Base-by-base conservation (phyloP, 2,797 vertebrate genomes). In the Jordanella pulchra region DNA sequence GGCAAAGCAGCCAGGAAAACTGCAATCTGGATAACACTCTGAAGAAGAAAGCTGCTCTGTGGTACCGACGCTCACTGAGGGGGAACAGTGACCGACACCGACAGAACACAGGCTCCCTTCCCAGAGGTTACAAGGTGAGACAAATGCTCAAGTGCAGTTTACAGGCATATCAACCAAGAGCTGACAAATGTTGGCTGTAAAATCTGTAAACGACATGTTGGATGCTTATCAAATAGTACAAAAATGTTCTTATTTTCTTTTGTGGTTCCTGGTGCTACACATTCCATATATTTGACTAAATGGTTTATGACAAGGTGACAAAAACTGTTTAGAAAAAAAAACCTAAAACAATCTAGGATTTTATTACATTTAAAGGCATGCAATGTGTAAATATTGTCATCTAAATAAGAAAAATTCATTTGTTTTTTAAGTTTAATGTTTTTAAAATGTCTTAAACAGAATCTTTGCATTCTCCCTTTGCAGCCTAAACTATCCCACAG, bases 61-160 rank as follows among this genome's bases (percentile, higher is more conserved):
- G 92, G 91, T 89, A 91, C 89, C 71, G 89, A n/a, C 86, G 87
- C 32, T 89, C 87, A 4, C 66, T 92, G 35, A 91, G 76, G 79
- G 90, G 86, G 11, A 83, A 9, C 60, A 76, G 56, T 54, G 89
- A 89, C 44, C 85, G 93, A 72, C 89, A 89, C 76, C 78, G 85
- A 21, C 93, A 93, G 78, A 93, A 51, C 7, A 71, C 84, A 28
- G 92, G 87, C 23, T 94, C 94, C 0, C 78, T 95, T 86, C 88
- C 95, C 50, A 90, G 93, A 1, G 91, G 85, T 7, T 89, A 77
- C 81, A 95, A 94, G 96, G 97, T 98, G 92, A 69, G 92, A 77
- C 50, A 55, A 42, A 5, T 44, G 69, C 47, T 44, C 12, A 47
- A 21, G 27, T 58, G 45, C 12, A 11, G 56, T 44, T 70, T 10